A percentile compares a stretch with the other conserved stretches of the same genome.
Conservation (phyloP, 2,888 invertebrate species). For the Agonopterix subpropinquella region DNA sequence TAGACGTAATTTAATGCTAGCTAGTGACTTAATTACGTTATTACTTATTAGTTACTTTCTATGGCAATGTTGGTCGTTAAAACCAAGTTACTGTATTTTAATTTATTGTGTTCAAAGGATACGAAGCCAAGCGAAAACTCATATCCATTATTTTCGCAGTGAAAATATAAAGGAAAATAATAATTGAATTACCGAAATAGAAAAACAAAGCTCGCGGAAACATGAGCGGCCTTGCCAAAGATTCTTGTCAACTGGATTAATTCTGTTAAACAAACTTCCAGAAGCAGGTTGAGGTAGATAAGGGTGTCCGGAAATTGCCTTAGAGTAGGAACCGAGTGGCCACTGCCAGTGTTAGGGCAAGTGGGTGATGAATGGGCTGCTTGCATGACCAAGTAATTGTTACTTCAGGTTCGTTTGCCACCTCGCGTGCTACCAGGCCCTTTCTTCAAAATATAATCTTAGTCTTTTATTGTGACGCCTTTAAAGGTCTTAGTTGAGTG, state of each 20-base stretch:
- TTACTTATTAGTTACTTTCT: no score
- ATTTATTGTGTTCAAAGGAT: no score
- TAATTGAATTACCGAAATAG: background rate
- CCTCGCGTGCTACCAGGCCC: conserved; percentile 18
- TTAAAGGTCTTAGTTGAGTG: conserved; percentile 26
- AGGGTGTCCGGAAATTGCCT: conserved; percentile 70
- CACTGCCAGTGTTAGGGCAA: conserved; percentile 52
- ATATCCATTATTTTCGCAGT: no score
- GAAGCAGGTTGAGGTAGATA: conserved; percentile 51
- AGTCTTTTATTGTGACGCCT: conserved; percentile 44
- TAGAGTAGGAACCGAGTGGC: conserved; percentile 60
- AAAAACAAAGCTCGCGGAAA: conserved; percentile 13
- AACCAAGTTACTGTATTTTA: no score
- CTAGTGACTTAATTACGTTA: no score
- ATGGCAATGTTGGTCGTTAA: no score
- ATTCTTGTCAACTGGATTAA: conserved; percentile 54
- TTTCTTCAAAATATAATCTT: conserved; percentile 50
- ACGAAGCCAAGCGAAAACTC: no score
- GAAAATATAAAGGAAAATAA: no score
- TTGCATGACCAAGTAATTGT: conserved; percentile 73
- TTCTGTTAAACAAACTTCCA: conserved; percentile 65
- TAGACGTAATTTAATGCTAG: no score
- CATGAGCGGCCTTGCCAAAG: conserved; percentile 40
- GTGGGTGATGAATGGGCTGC: conserved; percentile 67
- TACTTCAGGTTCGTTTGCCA: conserved; percentile 55